These are phyloP conservation scores for Acheta domesticus DNA, from an alignment of 2,888 invertebrate species.

Conservation along the genomic window DNA sequence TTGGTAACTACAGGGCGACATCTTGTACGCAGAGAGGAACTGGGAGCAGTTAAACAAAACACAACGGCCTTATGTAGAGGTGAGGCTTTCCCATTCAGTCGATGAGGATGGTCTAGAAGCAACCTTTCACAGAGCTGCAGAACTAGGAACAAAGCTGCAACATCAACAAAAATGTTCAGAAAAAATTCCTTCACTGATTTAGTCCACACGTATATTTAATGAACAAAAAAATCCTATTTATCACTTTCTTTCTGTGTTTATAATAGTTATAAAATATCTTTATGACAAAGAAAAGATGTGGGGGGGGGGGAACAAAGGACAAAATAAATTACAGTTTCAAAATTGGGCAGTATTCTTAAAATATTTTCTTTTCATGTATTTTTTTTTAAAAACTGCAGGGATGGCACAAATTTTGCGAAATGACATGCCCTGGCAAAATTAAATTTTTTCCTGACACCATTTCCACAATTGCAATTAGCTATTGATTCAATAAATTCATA, in stretches of 20 bases:
- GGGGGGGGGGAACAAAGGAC: no score
- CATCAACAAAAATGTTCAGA: constrained; percentile 25
- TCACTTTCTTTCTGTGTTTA: not conserved
- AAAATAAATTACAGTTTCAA: no score
- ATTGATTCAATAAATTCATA: no score
- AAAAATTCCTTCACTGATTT: not conserved
- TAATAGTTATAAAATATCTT: not conserved
- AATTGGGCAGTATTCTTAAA: no score
- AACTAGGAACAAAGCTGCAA: constrained; percentile 62
- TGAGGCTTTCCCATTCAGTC: constrained; percentile 62
- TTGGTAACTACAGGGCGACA: constrained; percentile 60
- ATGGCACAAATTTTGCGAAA: no score
- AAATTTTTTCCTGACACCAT: no score
- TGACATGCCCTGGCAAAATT: no score
- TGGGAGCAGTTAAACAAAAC: constrained; percentile 62
- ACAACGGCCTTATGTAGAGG: constrained; percentile 70
- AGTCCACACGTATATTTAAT: not conserved
- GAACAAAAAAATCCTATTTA: not conserved
- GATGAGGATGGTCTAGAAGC: constrained; percentile 64
- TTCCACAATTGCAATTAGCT: no score
- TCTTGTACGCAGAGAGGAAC: constrained; percentile 57
- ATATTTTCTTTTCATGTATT: no score
- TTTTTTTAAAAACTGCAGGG: no score
- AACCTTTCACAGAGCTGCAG: constrained; percentile 71
- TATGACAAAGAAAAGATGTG: not conserved